These are phyloP conservation scores for Enoplosus armatus DNA, from an alignment of 2,797 vertebrate species.

Conservation along the genomic window DNA sequence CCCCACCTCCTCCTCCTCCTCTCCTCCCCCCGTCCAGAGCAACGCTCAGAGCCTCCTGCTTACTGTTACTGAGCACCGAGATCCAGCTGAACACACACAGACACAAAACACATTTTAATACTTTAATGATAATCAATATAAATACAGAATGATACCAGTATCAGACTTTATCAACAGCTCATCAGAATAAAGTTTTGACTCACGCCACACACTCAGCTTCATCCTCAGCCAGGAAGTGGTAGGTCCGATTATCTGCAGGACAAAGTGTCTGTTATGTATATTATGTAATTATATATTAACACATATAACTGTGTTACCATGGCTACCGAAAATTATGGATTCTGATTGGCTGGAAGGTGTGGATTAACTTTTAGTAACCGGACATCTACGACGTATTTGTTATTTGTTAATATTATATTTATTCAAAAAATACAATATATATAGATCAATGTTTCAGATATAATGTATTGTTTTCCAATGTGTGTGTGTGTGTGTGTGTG, in stretches of 20 bases:
- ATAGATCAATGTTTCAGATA: not conserved
- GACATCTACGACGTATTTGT: not conserved
- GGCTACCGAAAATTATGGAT: not conserved
- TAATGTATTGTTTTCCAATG: too few relatives aligned
- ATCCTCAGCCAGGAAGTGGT: conserved; percentile 88
- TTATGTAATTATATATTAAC: not conserved
- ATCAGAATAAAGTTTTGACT: conserved; percentile 68
- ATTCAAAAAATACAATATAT: not conserved
- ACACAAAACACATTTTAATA: not conserved
- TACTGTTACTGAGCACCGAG: conserved; percentile 89
- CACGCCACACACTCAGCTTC: conserved; percentile 87
- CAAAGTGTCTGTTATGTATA: not conserved
- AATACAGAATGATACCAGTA: not conserved
- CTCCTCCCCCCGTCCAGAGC: conserved; percentile 81
- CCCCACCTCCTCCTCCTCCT: conserved; percentile 60
- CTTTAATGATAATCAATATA: too few relatives aligned
- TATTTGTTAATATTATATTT: not conserved
- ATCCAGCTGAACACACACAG: conserved; percentile 78
- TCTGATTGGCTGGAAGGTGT: not conserved
- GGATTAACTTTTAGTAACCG: not conserved
- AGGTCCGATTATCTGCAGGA: conserved; percentile 88
- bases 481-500: not conserved
- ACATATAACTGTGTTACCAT: not conserved
- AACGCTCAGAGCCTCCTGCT: conserved; percentile 88
- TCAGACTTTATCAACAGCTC: not conserved